Evolutionary conservation across 2,797 vertebrate species (phyloP).

Genomic region (Platalea minor): DNA sequence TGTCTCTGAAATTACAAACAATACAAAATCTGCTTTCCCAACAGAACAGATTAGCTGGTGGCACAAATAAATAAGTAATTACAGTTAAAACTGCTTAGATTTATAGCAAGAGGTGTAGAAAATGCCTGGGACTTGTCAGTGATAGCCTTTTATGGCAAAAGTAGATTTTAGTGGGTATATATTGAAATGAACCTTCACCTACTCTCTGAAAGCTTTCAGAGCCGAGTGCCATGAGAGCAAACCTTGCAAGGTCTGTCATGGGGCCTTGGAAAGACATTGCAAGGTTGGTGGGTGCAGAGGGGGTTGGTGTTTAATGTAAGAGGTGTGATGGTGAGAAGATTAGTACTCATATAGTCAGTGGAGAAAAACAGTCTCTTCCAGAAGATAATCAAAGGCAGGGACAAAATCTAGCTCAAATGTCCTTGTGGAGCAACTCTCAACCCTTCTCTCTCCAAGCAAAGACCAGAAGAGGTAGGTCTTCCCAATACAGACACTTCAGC

Average conservation of each 20-base stretch:
- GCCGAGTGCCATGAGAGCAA: not conserved
- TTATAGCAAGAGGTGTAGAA: conserved; percentile 17
- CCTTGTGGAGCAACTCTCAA: not conserved
- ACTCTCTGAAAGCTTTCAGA: not conserved
- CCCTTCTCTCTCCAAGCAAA: not conserved
- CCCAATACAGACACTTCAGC: not conserved
- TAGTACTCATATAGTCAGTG: not conserved
- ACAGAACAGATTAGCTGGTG: conserved; percentile 51
- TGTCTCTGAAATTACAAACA: conserved; percentile 50
- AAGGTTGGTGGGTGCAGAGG: not conserved
- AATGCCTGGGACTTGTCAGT: not conserved
- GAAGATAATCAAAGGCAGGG: not conserved
- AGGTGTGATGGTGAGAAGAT: not conserved
- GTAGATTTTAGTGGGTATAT: not conserved
- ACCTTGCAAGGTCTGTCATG: not conserved
- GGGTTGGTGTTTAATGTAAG: not conserved
- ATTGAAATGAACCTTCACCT: not conserved
- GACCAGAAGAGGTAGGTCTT: not conserved
- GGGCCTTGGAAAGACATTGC: not conserved
- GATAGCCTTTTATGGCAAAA: conserved; percentile 17
- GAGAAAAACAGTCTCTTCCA: not conserved
- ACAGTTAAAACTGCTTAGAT: conserved; percentile 22
- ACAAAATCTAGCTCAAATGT: not conserved
- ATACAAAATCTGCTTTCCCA: conserved; percentile 57
- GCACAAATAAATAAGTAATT: conserved; percentile 58